These are phyloP conservation scores for Psylliodes chrysocephalus DNA, from an alignment of 2,888 invertebrate genomes.

Conservation along the genomic window DNA sequence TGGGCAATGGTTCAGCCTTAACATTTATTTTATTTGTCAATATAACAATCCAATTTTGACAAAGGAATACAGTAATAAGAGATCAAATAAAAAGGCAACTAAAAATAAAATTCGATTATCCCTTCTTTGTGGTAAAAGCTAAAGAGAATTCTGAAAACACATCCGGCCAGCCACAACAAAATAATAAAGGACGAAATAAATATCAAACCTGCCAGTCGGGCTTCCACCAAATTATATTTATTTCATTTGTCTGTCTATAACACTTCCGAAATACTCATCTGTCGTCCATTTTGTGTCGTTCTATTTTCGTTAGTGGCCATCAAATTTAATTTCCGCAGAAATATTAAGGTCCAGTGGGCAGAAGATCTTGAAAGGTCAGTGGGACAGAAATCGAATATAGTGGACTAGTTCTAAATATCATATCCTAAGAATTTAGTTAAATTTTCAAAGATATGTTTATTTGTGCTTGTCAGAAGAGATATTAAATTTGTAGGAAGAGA, in stretches of 20 bases:
- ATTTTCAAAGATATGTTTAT: not conserved
- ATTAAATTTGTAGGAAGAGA: too few species aligned
- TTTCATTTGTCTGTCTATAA: not conserved
- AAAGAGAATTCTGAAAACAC: too few species aligned
- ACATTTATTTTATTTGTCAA: too few species aligned
- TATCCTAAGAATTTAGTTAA: too few species aligned
- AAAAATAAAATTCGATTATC: too few species aligned
- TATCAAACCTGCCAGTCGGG: not conserved
- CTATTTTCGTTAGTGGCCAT: not conserved
- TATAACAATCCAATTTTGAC: too few species aligned
- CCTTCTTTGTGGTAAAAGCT: too few species aligned
- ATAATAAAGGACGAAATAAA: not conserved
- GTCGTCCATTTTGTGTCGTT: not conserved
- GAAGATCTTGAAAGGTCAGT: not conserved
- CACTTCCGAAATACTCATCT: not conserved
- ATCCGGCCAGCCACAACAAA: not conserved
- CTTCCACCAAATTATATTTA: not conserved
- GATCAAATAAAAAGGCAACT: too few species aligned
- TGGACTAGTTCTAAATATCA: not conserved
- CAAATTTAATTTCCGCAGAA: not conserved
- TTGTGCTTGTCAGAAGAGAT: too few species aligned
- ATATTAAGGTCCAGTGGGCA: not conserved
- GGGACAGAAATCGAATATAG: not conserved
- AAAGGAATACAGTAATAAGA: too few species aligned
- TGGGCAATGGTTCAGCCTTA: too few species aligned